Conservation (phyloP, 2,888 invertebrate genomes). For the Athalia circularis region DNA sequence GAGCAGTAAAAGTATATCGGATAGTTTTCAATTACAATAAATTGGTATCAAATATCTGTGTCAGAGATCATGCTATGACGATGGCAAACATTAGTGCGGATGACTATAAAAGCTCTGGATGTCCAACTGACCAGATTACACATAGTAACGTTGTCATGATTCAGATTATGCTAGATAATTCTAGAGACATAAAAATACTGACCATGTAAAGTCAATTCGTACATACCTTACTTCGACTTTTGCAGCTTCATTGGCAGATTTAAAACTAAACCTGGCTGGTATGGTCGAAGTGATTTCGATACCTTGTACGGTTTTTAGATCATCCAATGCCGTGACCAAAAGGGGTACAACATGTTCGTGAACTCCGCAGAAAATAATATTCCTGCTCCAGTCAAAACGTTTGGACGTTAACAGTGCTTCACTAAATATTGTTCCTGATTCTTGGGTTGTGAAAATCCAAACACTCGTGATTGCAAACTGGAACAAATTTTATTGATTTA, state of each 20-base stretch:
- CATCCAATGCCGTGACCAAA: constrained; percentile 55
- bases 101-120: no score
- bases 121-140: no score
- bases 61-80: no score
- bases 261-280: constrained; percentile 49
- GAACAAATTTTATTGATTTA: constrained; percentile 46
- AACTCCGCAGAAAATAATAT: constrained; percentile 57
- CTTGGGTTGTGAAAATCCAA: constrained; percentile 63
- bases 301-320: constrained; percentile 13
- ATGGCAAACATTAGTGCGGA: no score
- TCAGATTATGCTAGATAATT: no score
- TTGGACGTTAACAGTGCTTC: constrained; percentile 60
- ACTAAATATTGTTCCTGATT: constrained; percentile 51
- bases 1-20: neutral
- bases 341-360: constrained; percentile 56
- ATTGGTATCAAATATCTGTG: no score
- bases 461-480: constrained; percentile 48
- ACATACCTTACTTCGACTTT: constrained; percentile 46
- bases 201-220: neutral
- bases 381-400: constrained; percentile 61
- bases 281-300: neutral
- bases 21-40: no score
- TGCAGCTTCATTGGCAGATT: constrained; percentile 52
- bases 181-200: neutral
- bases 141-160: no score